Evolutionary conservation across 2,797 vertebrate genomes (phyloP), one percentile per base, ranked within the genome.

Genomic region (Thalassophryne amazonica): DNA sequence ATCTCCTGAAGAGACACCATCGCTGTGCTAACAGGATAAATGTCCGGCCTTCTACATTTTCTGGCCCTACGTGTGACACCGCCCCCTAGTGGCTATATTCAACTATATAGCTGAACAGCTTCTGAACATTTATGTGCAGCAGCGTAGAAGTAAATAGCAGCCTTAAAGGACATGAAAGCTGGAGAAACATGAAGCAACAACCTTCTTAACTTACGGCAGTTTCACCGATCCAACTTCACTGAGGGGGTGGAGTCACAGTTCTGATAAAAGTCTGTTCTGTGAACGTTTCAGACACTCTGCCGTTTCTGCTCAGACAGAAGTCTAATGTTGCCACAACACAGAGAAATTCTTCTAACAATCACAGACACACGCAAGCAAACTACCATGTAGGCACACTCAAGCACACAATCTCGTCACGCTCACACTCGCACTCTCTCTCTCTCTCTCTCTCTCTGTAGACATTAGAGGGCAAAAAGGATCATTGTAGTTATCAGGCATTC

Each of bases 121-220:
- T n/a, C n/a, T n/a, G n/a, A n/a, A n/a, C n/a, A n/a, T n/a, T n/a
- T n/a, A n/a, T n/a, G n/a, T n/a, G n/a, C n/a, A n/a, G n/a, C n/a
- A n/a, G n/a, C n/a, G n/a, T n/a, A n/a, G n/a, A n/a, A n/a, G n/a
- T n/a, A n/a, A n/a, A n/a, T n/a, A n/a, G n/a, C n/a, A n/a, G n/a
- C n/a, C n/a, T n/a, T n/a, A 64, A 16, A 23, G 60, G 74, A 63
- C 31, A 38, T 74, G 67, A 49, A 57, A 66, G 54, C 69, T 84
- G 70, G 78, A 80, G 86, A 80, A 72, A 76, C 72, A 80, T 80
- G 70, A 73, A 84, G 74, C 72, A 69, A 75, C 78, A 65, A 81
- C 79, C 79, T 69, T 76, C 54, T 49, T 66, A 83, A 84, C 58
- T 38, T 77, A 78, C 57, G 80, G 74, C 76, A 80, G 84, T 81